A percentile compares a stretch with the other conserved stretches of the same genome.
Evolutionary conservation across 2,888 invertebrate species (phyloP).

Genomic region (Gastracanthus pulcherrimus): DNA sequence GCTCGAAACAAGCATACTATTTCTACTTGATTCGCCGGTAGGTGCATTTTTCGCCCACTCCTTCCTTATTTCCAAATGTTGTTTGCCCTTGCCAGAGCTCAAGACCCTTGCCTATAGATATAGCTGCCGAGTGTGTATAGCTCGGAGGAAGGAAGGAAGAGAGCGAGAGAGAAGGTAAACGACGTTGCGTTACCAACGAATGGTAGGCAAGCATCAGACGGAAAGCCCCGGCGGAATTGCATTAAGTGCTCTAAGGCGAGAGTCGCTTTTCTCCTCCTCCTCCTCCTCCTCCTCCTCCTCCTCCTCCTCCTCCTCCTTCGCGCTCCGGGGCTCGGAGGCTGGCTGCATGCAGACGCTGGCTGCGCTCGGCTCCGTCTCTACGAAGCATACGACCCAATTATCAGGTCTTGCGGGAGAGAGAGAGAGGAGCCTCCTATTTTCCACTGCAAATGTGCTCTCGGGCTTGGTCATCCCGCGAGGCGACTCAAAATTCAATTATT

Average conservation of each 20-base stretch:
- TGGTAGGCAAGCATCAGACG: constrained; percentile 66
- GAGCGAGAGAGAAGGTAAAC: constrained; percentile 59
- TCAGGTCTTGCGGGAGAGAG: constrained; percentile 36
- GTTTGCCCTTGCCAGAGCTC: background rate
- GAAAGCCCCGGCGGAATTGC: constrained; percentile 68
- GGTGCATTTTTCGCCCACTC: background rate
- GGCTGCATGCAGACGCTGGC: background rate
- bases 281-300: background rate
- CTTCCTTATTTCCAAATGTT: background rate
- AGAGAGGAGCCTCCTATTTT: constrained; percentile 30
- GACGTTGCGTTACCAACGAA: constrained; percentile 66
- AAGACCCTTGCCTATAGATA: background rate
- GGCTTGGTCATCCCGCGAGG: constrained; percentile 10
- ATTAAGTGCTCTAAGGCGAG: constrained; percentile 65
- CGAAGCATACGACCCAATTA: constrained; percentile 52
- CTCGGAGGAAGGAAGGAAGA: constrained; percentile 24
- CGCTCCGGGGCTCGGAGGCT: too few relatives aligned
- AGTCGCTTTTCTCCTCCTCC: background rate
- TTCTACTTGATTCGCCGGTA: background rate
- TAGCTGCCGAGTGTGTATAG: background rate
- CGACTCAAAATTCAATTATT: constrained; percentile 41
- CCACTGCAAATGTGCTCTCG: constrained; percentile 15
- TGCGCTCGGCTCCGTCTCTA: background rate
- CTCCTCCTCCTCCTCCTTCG: background rate
- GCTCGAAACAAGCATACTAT: background rate